Conservation (phyloP, 1,140 invertebrate genomes). For the Steinernema feltiae region DNA sequence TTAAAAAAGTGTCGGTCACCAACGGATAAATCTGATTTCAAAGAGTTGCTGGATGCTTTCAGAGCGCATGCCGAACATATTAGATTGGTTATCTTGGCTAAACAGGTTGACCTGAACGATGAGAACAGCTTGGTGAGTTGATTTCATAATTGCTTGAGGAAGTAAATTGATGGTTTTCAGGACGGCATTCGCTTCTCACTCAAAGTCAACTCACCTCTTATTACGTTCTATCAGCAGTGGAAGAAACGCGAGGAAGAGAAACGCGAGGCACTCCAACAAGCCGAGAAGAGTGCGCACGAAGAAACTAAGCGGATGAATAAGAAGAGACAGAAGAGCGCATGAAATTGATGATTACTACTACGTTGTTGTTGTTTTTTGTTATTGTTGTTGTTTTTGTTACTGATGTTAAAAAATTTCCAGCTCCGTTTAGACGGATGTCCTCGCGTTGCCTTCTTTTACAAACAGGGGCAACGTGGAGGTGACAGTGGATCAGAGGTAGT, state of each 20-base stretch:
- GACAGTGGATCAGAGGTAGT: too few relatives aligned
- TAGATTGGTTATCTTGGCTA: neutral
- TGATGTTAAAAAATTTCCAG: too few relatives aligned
- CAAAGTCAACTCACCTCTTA: neutral
- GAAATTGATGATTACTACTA: too few relatives aligned
- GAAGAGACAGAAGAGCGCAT: too few relatives aligned
- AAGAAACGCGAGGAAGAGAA: neutral
- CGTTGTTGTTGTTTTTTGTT: too few relatives aligned
- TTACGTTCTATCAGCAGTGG: neutral
- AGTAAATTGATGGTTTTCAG: neutral
- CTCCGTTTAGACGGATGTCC: too few relatives aligned
- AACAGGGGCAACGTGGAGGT: too few relatives aligned
- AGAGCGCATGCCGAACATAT: neutral
- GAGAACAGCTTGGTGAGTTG: neutral
- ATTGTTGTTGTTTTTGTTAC: too few relatives aligned
- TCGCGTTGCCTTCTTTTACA: too few relatives aligned
- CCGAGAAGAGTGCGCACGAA: neutral
- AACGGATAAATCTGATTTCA: neutral
- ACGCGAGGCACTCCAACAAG: neutral
- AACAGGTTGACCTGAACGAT: neutral
- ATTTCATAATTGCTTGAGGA: neutral
- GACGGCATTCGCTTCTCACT: neutral
- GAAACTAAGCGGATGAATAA: neutral
- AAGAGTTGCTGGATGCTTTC: neutral
- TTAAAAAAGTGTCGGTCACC: neutral